phyloP scores from a whole-genome alignment of 2,888 invertebrate genomes.

The Congeria kusceri region DNA sequence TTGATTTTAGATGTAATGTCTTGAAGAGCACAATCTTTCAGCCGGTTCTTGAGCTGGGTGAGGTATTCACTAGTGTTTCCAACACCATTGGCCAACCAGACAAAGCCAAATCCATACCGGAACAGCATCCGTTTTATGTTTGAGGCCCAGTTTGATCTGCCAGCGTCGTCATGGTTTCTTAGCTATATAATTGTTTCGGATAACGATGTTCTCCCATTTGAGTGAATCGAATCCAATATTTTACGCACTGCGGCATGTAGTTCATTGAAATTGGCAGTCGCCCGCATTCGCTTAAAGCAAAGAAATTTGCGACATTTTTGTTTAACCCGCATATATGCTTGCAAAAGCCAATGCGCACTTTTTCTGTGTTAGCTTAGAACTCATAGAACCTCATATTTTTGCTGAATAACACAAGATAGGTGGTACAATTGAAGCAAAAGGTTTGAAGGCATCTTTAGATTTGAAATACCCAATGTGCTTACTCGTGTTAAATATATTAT shows the following conservation, averaged over 20 bases:
- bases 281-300: slow-evolving; percentile 38
- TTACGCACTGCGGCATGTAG: slow-evolving; percentile 19
- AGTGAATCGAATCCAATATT: slow-evolving; percentile 30
- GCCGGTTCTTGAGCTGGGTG: too few species aligned
- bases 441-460: slow-evolving; percentile 23
- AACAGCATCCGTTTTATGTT: too few species aligned
- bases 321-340: slow-evolving; percentile 27
- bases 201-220: too few species aligned
- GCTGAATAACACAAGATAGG: slow-evolving; percentile 28
- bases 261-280: slow-evolving; percentile 14
- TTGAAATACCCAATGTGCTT: slow-evolving; percentile 20
- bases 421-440: slow-evolving; percentile 20
- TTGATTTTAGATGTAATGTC: too few species aligned
- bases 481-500: slow-evolving; percentile 2
- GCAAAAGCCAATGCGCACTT: slow-evolving; percentile 35
- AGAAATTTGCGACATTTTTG: slow-evolving; percentile 23
- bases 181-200: too few species aligned
- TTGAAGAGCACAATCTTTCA: too few species aligned
- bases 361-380: slow-evolving; percentile 7
- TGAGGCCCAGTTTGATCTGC: too few species aligned
- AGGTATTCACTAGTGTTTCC: too few species aligned
- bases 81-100: too few species aligned
- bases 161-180: too few species aligned
- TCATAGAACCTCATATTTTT: slow-evolving; percentile 33
- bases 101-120: too few species aligned